These are phyloP conservation scores for Pogona vitticeps DNA, from an alignment of 2,113 vertebrate species.

Conservation along the genomic window DNA sequence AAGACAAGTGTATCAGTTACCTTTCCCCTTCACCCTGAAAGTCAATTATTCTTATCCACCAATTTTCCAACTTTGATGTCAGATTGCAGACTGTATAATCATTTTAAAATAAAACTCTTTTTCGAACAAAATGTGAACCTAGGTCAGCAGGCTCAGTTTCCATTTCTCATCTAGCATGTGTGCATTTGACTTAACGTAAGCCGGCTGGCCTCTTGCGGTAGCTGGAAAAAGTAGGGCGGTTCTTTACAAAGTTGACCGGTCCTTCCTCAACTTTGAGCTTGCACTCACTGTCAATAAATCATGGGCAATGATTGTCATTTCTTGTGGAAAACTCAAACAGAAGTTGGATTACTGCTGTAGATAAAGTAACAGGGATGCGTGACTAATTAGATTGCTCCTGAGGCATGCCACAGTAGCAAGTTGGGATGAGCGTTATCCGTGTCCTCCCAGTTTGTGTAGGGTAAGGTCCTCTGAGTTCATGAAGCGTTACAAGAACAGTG, in stretches of 20 bases:
- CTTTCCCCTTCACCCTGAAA: conserved; percentile 14
- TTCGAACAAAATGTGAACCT: conserved; percentile 20
- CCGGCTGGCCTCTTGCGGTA: rapidly evolving
- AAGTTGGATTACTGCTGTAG: not conserved
- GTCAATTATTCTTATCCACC: conserved; percentile 10
- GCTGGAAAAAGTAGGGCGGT: not conserved
- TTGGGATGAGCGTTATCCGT: not conserved
- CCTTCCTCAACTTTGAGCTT: not conserved
- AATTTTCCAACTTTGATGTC: conserved; percentile 11
- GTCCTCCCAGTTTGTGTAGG: not conserved
- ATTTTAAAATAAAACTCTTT: conserved; percentile 60
- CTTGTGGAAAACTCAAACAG: not conserved
- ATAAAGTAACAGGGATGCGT: conserved; percentile 14
- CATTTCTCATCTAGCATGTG: conserved; percentile 28
- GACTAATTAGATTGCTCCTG: not conserved
- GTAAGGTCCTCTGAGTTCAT: conserved; percentile 36
- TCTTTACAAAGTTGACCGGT: not conserved
- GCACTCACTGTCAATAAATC: not conserved
- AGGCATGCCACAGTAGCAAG: not conserved
- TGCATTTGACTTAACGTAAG: not conserved
- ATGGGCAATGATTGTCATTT: conserved; percentile 16
- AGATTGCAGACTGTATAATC: conserved; percentile 1
- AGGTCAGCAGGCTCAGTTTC: not conserved
- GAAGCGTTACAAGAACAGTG: conserved; percentile 54
- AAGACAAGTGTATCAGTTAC: not conserved